A percentile compares a stretch with the other conserved stretches of the same genome.
These are phyloP conservation scores for Lepetodrilus schrolli DNA, from an alignment of 2,888 invertebrate species.

Conservation along the genomic window DNA sequence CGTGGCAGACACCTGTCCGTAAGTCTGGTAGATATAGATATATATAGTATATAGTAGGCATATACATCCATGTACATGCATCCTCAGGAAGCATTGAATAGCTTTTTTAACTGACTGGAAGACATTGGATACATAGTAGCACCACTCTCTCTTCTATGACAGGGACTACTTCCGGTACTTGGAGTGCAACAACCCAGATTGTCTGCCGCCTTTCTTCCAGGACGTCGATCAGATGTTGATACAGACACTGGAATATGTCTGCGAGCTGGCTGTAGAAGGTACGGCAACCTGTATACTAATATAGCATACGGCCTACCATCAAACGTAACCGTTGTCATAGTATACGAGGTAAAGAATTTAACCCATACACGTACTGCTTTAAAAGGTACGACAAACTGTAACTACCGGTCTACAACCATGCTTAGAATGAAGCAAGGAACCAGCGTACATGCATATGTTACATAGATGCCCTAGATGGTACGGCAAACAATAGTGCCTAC, in stretches of 20 bases:
- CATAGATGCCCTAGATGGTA: too few species aligned
- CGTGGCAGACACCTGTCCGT: neutral
- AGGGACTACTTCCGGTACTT: neutral
- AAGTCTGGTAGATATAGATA: too few species aligned
- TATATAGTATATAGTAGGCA: too few species aligned
- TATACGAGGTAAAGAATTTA: too few species aligned
- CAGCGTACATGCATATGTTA: too few species aligned
- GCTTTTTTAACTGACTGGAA: too few species aligned
- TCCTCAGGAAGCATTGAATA: too few species aligned
- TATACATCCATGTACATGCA: too few species aligned
- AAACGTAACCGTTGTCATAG: neutral
- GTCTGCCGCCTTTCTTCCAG: neutral
- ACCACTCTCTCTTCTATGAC: neutral
- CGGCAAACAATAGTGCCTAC: too few species aligned
- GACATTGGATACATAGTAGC: neutral
- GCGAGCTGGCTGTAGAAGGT: neutral
- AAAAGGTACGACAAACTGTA: neutral
- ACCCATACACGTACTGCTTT: too few species aligned
- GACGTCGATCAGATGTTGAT: neutral
- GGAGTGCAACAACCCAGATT: neutral
- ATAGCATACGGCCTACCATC: neutral
- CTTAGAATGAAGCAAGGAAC: neutral
- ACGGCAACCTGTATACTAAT: neutral
- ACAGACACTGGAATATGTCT: neutral
- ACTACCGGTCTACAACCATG: neutral